Conservation (phyloP, 2,888 invertebrate genomes). For the Andrena chrysosceles region DNA sequence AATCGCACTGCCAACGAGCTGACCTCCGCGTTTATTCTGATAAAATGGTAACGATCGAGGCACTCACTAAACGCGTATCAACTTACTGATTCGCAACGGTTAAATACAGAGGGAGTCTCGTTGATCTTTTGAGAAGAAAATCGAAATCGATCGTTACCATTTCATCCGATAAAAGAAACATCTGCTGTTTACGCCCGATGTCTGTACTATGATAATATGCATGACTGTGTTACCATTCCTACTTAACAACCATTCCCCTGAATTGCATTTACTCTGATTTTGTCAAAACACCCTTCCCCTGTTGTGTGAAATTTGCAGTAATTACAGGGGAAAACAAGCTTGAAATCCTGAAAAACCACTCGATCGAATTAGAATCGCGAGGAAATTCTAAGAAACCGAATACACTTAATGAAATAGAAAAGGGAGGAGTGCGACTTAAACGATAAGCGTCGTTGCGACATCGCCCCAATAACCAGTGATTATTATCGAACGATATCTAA, state of each 20-base stretch:
- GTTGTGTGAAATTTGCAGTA: too few relatives aligned
- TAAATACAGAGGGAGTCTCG: too few relatives aligned
- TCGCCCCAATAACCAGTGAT: constrained; percentile 25
- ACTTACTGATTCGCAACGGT: too few relatives aligned
- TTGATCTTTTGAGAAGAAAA: not conserved
- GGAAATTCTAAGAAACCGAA: too few relatives aligned
- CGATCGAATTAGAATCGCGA: too few relatives aligned
- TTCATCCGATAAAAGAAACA: not conserved
- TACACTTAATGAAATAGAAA: not conserved
- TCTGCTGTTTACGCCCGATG: not conserved
- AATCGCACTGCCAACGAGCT: constrained; percentile 2
- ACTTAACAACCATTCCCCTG: not conserved
- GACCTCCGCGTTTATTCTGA: not conserved
- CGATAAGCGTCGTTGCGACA: constrained; percentile 39
- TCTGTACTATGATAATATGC: constrained; percentile 15
- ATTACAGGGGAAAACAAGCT: too few relatives aligned
- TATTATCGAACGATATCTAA: constrained; percentile 20
- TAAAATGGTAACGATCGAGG: constrained; percentile 25
- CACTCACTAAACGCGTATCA: not conserved
- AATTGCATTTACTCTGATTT: not conserved
- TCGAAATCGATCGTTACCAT: constrained; percentile 20
- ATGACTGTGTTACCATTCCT: not conserved
- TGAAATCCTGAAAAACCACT: too few relatives aligned
- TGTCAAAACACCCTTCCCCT: too few relatives aligned
- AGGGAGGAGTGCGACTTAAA: constrained; percentile 1